phyloP scores from a whole-genome alignment of 2,888 invertebrate species.

The Papilio demoleus region DNA sequence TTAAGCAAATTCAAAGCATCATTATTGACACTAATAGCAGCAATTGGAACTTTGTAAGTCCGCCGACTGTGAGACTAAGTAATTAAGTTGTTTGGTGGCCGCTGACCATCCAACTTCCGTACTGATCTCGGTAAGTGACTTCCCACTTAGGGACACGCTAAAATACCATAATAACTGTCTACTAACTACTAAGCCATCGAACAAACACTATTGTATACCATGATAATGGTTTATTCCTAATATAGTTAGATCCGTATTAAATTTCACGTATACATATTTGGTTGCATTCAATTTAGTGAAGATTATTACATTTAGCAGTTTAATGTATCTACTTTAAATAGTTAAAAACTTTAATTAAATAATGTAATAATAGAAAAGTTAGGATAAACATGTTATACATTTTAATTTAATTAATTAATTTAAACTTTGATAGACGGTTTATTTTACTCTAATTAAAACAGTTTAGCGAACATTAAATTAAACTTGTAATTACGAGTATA shows the following conservation, averaged over 20 bases:
- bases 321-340: too few relatives aligned
- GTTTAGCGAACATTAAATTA: neutral
- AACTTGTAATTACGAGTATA: constrained; percentile 8
- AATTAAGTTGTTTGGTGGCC: constrained; percentile 65
- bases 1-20: constrained; percentile 60
- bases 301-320: too few relatives aligned
- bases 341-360: too few relatives aligned
- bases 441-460: constrained; percentile 25
- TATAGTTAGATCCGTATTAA: constrained; percentile 32
- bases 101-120: constrained; percentile 49
- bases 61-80: constrained; percentile 64
- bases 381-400: neutral
- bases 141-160: constrained; percentile 66
- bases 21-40: constrained; percentile 70
- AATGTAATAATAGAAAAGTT: neutral
- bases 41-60: constrained; percentile 58
- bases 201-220: constrained; percentile 60
- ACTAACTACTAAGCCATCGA: constrained; percentile 66
- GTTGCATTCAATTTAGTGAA: neutral
- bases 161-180: constrained; percentile 67
- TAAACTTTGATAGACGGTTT: constrained; percentile 44
- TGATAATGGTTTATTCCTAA: constrained; percentile 50
- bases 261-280: neutral
- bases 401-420: neutral
- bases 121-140: constrained; percentile 60